phyloP scores from a whole-genome alignment of 2,113 vertebrate genomes.

The Catharus fuscescens region DNA sequence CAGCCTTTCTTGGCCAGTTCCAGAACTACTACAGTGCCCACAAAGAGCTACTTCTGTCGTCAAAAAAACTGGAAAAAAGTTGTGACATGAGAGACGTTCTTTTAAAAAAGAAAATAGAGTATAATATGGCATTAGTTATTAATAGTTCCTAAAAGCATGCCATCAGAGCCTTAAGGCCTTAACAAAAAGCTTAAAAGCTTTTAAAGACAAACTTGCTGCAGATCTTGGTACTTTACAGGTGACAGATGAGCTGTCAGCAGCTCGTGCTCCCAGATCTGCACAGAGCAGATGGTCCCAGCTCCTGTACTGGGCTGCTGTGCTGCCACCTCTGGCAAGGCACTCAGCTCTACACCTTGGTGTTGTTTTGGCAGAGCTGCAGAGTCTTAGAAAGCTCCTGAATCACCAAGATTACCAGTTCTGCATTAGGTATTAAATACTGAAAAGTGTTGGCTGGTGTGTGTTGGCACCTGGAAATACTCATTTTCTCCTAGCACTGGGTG shows the following conservation, averaged over 20 bases:
- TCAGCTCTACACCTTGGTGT: not conserved
- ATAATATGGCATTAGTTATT: not conserved
- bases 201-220: not conserved
- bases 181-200: not conserved
- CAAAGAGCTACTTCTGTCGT: not conserved
- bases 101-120: not conserved
- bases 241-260: not conserved
- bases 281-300: not conserved
- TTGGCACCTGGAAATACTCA: not conserved
- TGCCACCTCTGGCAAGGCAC: not conserved
- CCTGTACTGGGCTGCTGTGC: not conserved
- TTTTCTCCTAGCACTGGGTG: not conserved
- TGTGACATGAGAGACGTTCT: not conserved
- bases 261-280: not conserved
- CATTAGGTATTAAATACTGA: not conserved
- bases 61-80: not conserved
- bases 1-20: not conserved
- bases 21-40: not conserved
- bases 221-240: not conserved
- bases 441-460: not conserved
- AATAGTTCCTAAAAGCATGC: not conserved
- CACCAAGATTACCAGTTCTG: not conserved
- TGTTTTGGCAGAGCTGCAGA: not conserved
- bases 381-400: not conserved
- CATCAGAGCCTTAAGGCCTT: not conserved